A percentile compares a stretch with the other conserved stretches of the same genome.
Conservation (phyloP, 2,113 vertebrate species). For the Plotosus lineatus region DNA sequence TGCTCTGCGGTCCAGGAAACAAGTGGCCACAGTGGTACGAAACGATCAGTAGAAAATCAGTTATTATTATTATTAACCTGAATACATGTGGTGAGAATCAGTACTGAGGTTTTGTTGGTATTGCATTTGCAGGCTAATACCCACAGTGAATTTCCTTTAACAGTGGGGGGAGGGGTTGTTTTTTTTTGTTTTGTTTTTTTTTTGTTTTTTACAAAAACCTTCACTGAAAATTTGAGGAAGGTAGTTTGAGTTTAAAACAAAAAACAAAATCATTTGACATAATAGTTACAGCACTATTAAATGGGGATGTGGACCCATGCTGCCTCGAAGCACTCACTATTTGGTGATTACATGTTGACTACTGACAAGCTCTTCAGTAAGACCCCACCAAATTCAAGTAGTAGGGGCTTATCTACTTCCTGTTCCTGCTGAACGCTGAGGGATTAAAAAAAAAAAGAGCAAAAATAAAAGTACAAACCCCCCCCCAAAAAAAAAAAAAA, state of each 20-base stretch:
- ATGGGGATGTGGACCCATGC: neutral
- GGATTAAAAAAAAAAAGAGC: neutral
- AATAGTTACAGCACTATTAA: constrained; percentile 22
- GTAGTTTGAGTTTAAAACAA: neutral
- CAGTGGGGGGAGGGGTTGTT: too few species aligned
- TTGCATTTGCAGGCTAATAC: constrained; percentile 16
- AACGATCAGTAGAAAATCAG: constrained; percentile 33
- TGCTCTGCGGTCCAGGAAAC: constrained; percentile 60
- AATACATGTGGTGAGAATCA: constrained; percentile 13
- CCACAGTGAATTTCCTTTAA: constrained; percentile 19
- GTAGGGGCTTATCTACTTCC: neutral
- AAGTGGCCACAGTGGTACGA: constrained; percentile 36
- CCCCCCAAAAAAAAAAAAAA: neutral
- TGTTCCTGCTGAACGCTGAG: neutral
- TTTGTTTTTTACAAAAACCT: constrained; percentile 12
- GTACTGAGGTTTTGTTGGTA: constrained; percentile 30
- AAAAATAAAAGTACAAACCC: neutral
- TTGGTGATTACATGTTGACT: constrained; percentile 15
- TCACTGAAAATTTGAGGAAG: constrained; percentile 24
- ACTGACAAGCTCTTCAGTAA: constrained; percentile 26
- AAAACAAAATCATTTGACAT: neutral
- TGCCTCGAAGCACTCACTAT: neutral
- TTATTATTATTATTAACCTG: neutral
- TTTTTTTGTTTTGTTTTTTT: too few species aligned
- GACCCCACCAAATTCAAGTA: constrained; percentile 14